Percentiles rank a stretch among this genome's conserved stretches.
Conservation (phyloP, 2,113 vertebrate genomes). For the Beaufortia kweichowensis region DNA sequence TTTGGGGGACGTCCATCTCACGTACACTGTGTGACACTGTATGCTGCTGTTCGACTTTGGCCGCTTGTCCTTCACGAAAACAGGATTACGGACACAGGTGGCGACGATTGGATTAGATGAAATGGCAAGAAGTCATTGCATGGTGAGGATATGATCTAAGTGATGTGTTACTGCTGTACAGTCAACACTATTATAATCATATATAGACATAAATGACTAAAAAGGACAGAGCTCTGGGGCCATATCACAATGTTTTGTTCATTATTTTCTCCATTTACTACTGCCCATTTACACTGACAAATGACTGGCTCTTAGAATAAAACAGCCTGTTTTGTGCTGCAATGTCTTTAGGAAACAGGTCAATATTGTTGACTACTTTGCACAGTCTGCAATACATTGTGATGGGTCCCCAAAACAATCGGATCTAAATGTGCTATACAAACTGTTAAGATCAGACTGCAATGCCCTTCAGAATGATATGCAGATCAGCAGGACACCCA, state of each 20-base stretch:
- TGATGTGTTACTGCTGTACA: background rate
- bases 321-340: no score
- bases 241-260: no score
- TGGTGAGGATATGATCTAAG: constrained; percentile 4
- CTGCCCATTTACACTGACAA: no score
- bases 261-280: no score
- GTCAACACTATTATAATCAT: background rate
- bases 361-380: background rate
- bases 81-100: constrained; percentile 24
- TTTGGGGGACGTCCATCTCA: background rate
- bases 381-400: background rate
- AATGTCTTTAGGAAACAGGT: no score
- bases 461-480: background rate
- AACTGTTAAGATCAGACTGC: background rate
- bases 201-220: constrained; percentile 2
- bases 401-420: background rate
- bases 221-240: background rate
- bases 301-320: no score
- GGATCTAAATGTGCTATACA: background rate
- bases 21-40: constrained; percentile 12
- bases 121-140: constrained; percentile 13
- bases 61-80: constrained; percentile 35
- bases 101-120: constrained; percentile 31
- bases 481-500: background rate
- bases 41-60: background rate